Conservation (phyloP, 2,888 invertebrate genomes). For the Bruchidius siliquastri region DNA sequence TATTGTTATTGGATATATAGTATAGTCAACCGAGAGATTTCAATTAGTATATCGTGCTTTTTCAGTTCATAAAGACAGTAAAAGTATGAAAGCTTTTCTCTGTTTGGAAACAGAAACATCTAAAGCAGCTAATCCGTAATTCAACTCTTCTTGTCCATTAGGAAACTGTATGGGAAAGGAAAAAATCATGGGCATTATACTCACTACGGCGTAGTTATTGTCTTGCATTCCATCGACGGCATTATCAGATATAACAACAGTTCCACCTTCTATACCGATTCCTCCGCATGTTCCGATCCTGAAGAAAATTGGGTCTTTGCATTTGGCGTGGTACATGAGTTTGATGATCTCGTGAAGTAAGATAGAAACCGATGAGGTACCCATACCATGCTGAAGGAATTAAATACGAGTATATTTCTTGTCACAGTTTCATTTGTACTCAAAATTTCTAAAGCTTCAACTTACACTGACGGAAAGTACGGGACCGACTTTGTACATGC, state of each 20-base stretch:
- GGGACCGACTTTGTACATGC: slow-evolving; percentile 93
- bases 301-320: slow-evolving; percentile 85
- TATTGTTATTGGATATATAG: too few relatives aligned
- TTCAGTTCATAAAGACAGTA: too few relatives aligned
- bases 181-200: slow-evolving; percentile 33
- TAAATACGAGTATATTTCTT: neutral
- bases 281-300: slow-evolving; percentile 94
- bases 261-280: slow-evolving; percentile 86
- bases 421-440: too few relatives aligned
- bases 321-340: slow-evolving; percentile 89
- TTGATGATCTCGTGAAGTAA: slow-evolving; percentile 95
- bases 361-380: slow-evolving; percentile 92
- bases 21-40: too few relatives aligned
- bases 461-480: slow-evolving; percentile 80
- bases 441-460: slow-evolving; percentile 27
- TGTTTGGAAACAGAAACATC: too few relatives aligned
- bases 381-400: slow-evolving; percentile 87
- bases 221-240: slow-evolving; percentile 84
- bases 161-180: too few relatives aligned
- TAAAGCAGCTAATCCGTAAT: too few relatives aligned
- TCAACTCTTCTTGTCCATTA: too few relatives aligned
- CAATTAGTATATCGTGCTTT: too few relatives aligned
- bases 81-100: too few relatives aligned
- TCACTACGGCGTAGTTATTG: slow-evolving; percentile 78
- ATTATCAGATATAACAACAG: slow-evolving; percentile 88